Evolutionary conservation across 1,140 invertebrate species (phyloP).

Genomic region (Drusus annulatus): DNA sequence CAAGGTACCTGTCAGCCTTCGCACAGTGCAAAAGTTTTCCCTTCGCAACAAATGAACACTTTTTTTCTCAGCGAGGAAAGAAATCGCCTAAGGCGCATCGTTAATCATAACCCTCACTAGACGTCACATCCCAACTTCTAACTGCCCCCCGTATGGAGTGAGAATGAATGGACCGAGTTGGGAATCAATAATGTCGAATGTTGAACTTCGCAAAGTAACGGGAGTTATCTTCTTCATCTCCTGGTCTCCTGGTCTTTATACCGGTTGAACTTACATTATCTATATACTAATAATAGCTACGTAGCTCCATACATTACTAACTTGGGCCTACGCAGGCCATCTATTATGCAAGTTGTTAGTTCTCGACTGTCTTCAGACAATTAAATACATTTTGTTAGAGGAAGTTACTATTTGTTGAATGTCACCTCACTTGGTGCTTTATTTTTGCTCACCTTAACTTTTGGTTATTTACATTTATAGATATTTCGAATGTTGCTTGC

Average conservation of each 20-base stretch:
- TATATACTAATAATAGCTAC: too few species aligned
- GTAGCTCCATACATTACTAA: too few species aligned
- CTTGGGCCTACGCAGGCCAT: neutral
- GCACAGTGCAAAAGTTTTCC: constrained; percentile 19
- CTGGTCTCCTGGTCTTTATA: neutral
- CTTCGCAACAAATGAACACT: constrained; percentile 41
- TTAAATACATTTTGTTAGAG: too few species aligned
- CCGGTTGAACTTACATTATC: neutral
- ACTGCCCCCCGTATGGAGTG: constrained; percentile 16
- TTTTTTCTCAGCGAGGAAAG: constrained; percentile 28
- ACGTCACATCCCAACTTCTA: constrained; percentile 37
- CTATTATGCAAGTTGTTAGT: neutral
- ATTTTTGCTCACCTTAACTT: too few species aligned
- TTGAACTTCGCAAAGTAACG: constrained; percentile 16
- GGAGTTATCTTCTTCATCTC: constrained; percentile 8
- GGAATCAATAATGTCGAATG: constrained; percentile 43
- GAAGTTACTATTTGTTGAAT: too few species aligned
- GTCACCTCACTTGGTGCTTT: too few species aligned
- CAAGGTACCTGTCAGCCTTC: too few species aligned
- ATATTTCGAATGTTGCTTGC: too few species aligned
- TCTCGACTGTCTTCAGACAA: neutral
- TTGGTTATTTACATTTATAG: too few species aligned
- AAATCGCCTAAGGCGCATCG: constrained; percentile 33
- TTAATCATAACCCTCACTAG: constrained; percentile 50
- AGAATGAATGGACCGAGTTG: constrained; percentile 37